Evolutionary conservation across 2,888 invertebrate genomes (phyloP).

Genomic region (Clostera curtula): DNA sequence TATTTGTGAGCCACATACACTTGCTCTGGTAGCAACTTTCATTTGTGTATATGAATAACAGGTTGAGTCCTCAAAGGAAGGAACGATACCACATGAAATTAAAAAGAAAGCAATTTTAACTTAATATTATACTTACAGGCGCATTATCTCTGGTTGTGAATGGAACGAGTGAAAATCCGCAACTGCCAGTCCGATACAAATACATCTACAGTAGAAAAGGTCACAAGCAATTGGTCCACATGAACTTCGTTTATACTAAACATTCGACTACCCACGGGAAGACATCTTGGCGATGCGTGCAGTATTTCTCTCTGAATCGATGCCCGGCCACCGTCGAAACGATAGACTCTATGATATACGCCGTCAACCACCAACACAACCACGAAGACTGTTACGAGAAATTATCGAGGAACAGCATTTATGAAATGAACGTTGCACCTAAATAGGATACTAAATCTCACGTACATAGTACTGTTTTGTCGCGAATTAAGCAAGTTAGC

Average conservation of each 20-base stretch:
- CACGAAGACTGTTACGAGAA: constrained; percentile 69
- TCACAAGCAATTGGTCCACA: constrained; percentile 69
- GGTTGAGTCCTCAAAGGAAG: too few species aligned
- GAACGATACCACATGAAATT: too few species aligned
- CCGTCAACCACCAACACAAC: constrained; percentile 67
- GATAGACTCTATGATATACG: constrained; percentile 64
- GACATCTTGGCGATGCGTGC: constrained; percentile 70
- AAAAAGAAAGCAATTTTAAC: too few species aligned
- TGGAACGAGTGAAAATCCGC: constrained; percentile 48
- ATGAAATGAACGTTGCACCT: constrained; percentile 62
- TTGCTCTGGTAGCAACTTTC: too few species aligned
- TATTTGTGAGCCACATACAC: too few species aligned
- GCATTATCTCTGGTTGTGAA: constrained; percentile 64
- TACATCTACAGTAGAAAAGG: constrained; percentile 72
- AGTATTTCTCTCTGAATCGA: constrained; percentile 68
- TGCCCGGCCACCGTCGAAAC: constrained; percentile 71
- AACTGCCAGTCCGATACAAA: constrained; percentile 59
- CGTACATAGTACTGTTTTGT: too few species aligned
- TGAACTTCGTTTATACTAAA: constrained; percentile 71
- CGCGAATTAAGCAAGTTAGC: too few species aligned
- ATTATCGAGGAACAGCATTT: constrained; percentile 60
- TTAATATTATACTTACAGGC: constrained; percentile 44
- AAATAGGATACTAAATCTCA: constrained; percentile 31
- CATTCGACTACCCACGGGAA: constrained; percentile 71
- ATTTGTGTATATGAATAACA: too few species aligned